Base-by-base conservation (phyloP, 2,888 invertebrate genomes). In the Monopis laevigella region DNA sequence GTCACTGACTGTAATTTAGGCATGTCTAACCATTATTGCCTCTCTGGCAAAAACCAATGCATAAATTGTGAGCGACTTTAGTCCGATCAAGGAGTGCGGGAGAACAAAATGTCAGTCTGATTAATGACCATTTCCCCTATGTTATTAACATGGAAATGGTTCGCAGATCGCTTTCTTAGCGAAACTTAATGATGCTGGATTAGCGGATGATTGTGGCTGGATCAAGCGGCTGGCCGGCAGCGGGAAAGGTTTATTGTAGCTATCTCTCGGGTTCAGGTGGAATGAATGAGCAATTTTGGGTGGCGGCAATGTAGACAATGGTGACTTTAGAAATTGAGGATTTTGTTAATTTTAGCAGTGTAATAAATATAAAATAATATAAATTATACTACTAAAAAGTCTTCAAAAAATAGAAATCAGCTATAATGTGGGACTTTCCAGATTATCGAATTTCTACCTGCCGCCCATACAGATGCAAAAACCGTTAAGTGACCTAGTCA, bases 91-190 rank as follows among this genome's bases (percentile, higher is more conserved):
- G 59, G 57, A 61, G 58, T 58, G 60, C 62, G 59, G 16, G 40
- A 30, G 19, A 17, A 27, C 38, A 34, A 64, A 61, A 70, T 66
- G 78, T 77, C 77, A 74, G 65, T 51, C 68, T 80, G 78, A 80
- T 80, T 80, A 78, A 78, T 78, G 65, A 60, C 70, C 56, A 48
- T 54, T 60, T 69, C 77, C 80, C 78, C 73, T 54, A 68, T 54
- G 70, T 74, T 77, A 78, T 80, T 78, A 78, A 78, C 80, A 78
- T 80, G 75, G 78, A 74, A 80, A 80, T 78, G 70, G 70, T 65
- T 62, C 69, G 64, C 65, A 70, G 69, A 77, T 73, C 71, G 72
- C 71, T 74, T 77, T 75, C 78, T 77, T 78, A 75, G 73, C 74
- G 62, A 73, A 73, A 74, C 75, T 75, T 77, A 77, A 77, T 77